Evolutionary conservation across 2,797 vertebrate genomes (phyloP), one percentile per base, ranked within the genome.

Genomic region (Ispidina lecontei): DNA sequence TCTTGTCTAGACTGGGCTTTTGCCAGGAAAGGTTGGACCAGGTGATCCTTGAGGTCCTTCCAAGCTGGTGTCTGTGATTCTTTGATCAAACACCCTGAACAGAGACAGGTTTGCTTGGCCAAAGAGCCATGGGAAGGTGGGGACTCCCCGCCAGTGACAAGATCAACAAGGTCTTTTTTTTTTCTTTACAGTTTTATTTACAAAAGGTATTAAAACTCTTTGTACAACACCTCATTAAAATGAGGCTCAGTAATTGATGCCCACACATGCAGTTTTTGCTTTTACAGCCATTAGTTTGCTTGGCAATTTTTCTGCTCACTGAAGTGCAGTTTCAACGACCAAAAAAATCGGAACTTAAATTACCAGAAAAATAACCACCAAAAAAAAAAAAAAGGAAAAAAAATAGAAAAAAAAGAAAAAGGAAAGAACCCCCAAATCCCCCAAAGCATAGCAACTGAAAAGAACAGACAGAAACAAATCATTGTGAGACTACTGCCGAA

Each of bases 121-220:
- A 13, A 26, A 47, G 69, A 37, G 39, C 14, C 37, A 17, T 4
- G 11, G 15, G 41, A 0, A 67, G 28, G 23, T 4, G 58, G 33
- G 31, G 52, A 49, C 10, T 16, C 18, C 29, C 12, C 47, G 12
- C 35, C 2, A 3, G 22, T 26, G 25, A 63, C 84, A 93, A 84
- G 21, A 84, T 54, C 91, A 86, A 33, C 1, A 3, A 58, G 62
- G 23, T 71, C n/a, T 69, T 54, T 7, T 8, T 22, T 97, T 97
- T 98, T 99, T 98, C 98, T 99, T 98, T 99, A 99, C 98, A 99
- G 96, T 98, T 99, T 99, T 99, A 99, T 99, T 99, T 99, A 99
- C 99, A 99, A 99, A 99, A 99, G 99, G 99, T 99, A 99, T 99
- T 99, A 99, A 99, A 99, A 99, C 98, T 98, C 97, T 99, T 98